Conservation (phyloP, 2,113 vertebrate species). For the Hylia prasina region DNA sequence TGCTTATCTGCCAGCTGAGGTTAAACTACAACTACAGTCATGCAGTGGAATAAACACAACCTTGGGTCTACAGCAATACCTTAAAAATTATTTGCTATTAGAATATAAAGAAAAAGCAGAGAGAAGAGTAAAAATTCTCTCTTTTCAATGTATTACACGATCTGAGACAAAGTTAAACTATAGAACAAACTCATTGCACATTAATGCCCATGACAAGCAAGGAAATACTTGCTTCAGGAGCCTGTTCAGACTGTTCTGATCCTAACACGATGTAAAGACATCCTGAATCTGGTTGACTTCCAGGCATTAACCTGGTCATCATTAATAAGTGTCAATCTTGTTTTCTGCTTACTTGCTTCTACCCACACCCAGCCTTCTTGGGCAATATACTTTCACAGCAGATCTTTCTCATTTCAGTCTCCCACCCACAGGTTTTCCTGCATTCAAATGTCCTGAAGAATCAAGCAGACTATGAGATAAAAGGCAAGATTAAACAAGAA, state of each 20-base stretch:
- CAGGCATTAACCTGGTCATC: neutral
- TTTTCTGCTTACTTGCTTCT: neutral
- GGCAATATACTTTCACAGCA: neutral
- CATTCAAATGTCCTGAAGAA: neutral
- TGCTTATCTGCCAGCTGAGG: neutral
- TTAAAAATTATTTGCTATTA: neutral
- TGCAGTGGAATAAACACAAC: neutral
- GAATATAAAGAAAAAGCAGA: neutral
- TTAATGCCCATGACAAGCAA: neutral
- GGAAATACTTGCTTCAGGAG: neutral
- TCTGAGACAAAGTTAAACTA: neutral
- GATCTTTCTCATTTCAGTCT: neutral
- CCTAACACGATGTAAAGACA: neutral
- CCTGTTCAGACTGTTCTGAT: neutral
- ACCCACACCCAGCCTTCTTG: neutral
- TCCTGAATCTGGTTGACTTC: neutral
- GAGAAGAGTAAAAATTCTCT: neutral
- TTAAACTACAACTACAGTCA: neutral
- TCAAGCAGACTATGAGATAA: neutral
- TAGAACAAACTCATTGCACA: neutral
- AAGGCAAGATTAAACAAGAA: neutral
- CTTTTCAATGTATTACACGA: neutral
- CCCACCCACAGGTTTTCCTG: neutral
- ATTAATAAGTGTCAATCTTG: neutral
- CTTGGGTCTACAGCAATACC: neutral